phyloP scores from a whole-genome alignment of 2,113 vertebrate species.

The Fulica atra region DNA sequence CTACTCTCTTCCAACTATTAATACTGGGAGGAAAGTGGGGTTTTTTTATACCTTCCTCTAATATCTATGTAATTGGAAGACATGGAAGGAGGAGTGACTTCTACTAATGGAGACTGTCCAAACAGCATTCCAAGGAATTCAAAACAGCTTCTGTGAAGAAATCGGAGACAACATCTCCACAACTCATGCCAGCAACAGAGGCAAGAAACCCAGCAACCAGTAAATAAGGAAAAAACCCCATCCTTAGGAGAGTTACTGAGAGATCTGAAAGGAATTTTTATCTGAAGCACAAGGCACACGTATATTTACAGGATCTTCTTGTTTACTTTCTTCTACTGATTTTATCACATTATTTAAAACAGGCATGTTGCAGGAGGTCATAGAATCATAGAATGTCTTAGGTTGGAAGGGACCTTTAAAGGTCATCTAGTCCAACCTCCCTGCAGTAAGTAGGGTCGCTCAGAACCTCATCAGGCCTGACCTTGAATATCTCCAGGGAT shows the following conservation, averaged over 20 bases:
- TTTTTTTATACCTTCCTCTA: neutral
- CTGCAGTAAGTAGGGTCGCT: too few relatives aligned
- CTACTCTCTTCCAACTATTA: neutral
- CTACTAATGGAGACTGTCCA: neutral
- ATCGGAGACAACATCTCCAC: neutral
- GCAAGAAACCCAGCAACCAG: neutral
- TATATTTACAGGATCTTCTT: neutral
- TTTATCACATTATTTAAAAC: neutral
- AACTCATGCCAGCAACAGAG: neutral
- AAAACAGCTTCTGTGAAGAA: neutral
- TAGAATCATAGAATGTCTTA: too few relatives aligned
- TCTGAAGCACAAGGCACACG: neutral
- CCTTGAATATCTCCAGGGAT: too few relatives aligned
- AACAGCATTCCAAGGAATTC: neutral
- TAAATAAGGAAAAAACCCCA: neutral
- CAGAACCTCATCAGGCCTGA: too few relatives aligned
- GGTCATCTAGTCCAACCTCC: too few relatives aligned
- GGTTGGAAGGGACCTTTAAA: too few relatives aligned
- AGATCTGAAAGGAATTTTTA: neutral
- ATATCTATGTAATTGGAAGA: neutral
- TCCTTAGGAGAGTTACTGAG: neutral
- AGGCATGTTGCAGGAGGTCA: neutral
- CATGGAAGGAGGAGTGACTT: neutral
- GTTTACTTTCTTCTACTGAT: neutral
- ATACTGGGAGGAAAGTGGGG: neutral